Percentiles rank a stretch among this genome's conserved stretches.
phyloP scores from a whole-genome alignment of 2,113 vertebrate species.

The Coreoperca whiteheadi region DNA sequence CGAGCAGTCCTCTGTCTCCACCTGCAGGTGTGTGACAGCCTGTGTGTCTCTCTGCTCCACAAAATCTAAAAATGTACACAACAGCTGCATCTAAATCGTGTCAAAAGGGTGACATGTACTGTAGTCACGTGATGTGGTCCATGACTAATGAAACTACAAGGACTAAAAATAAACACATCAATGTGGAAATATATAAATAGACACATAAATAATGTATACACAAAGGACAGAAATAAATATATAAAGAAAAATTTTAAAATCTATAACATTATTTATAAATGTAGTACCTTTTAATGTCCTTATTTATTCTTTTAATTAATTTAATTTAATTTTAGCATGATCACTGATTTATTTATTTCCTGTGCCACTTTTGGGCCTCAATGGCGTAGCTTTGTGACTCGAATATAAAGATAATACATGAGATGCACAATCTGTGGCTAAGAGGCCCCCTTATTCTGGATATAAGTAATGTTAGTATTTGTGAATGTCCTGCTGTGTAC shows the following conservation, averaged over 20 bases:
- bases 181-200: neutral
- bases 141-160: neutral
- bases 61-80: neutral
- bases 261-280: neutral
- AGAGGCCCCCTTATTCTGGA: no score
- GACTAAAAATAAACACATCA: neutral
- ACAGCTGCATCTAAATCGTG: neutral
- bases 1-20: conserved; percentile 53
- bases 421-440: no score
- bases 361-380: neutral
- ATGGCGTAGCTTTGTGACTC: neutral
- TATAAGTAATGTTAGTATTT: no score
- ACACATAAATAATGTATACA: neutral
- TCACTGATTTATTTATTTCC: neutral
- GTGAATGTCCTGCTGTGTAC: neutral
- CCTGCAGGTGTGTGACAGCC: conserved; percentile 47
- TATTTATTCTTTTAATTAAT: no score
- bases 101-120: neutral
- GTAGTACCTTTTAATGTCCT: neutral
- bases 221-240: neutral
- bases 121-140: neutral
- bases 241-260: neutral
- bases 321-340: neutral
- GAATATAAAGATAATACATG: neutral
- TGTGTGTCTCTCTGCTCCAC: neutral